Evolutionary conservation across 2,797 vertebrate species (phyloP), one percentile per base, ranked within the genome.

Genomic region (Phylloscopus collybita): DNA sequence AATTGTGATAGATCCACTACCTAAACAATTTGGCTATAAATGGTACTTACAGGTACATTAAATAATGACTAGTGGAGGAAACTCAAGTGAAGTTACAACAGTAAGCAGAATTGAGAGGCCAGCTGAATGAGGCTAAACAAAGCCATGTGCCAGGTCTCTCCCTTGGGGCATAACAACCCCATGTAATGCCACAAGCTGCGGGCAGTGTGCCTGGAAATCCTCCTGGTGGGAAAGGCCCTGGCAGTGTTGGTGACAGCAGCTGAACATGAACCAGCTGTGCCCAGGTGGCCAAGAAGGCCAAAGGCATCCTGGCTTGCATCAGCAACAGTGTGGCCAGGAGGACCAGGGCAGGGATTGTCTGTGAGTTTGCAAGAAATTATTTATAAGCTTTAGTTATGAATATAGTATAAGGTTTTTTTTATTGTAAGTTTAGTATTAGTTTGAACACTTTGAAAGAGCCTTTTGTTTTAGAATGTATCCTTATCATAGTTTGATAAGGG

Each of bases 281-380:
- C 57, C 19, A n/a, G 2, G 3, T 47, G 29, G 29, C 29, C 42
- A 49, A 40, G 19, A 56, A 38, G 19, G 19, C 10, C 29, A 23
- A 0, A 2, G 40, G 6, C 23, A n/a, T 15, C 18, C 16, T 64
- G 40, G n/a, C 36, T 45, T 69, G 25, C 0, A 4, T 1, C 54
- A 42, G 45, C 16, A 50, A 8, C 0, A 2, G 45, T 25, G 36
- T 13, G 25, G 16, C 5, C 56, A 51, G 47, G 21, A 61, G 38
- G 36, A 2, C 1, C 32, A 70, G 56, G 45, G 10, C 54, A 42
- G 32, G 1, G 47, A n/a, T 13, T 47, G 34, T 34, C 34, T 34
- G 34, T 34, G 34, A 34, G 34, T 34, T 34, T 34, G 34, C 34
- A 34, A 34, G 34, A 34, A 34, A 34, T 34, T 34, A 34, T 34